Evolutionary conservation across 1,140 invertebrate species (phyloP), one percentile per base, ranked within the genome.

Genomic region (Cotesia vestalis): DNA sequence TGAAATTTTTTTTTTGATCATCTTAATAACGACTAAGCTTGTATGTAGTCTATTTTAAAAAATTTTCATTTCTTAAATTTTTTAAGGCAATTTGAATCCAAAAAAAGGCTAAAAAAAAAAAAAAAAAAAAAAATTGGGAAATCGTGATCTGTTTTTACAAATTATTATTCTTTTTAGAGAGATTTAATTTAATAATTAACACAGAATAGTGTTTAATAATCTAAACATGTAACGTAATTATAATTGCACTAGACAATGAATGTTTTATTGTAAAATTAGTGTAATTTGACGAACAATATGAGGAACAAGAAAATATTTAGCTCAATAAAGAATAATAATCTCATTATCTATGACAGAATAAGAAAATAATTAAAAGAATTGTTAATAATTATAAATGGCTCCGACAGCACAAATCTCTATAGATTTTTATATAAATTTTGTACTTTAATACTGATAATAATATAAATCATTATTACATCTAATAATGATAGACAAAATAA

Each of bases 401-500:
- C 66, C 53, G 17, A 61, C 55, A 20, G 38, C 46, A 40, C 14
- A 38, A 34, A 40, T 57, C 14, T 66, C 63, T 17, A 36, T 34
- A 35, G 40, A 60, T 53, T 57, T 52, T 62, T 61, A 51, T 27
- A 63, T 34, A 61, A 64, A 55, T 40, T 57, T 71, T 71, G 27
- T 71, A 63, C 27, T 71, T 71, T 51, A 27, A 35, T 53, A 62
- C 27, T 17, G n/a, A 51, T 11, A 14, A n/a, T n/a, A n/a, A 55
- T 55, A 17, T 14, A 55, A n/a, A 14, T 55, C 53, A 55, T 46
- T 57, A 57, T 57, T 17, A 57, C n/a, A 14, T 11, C 20, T 14
- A 57, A 57, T 17, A 57, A 17, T 27, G 55, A 17, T 57, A 17
- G 6, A 9, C 9, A 40, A 40, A 46, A 46, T 6, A 46, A 46